Evolutionary conservation across 2,113 vertebrate species (phyloP).

Genomic region (Phaethornis superciliosus): DNA sequence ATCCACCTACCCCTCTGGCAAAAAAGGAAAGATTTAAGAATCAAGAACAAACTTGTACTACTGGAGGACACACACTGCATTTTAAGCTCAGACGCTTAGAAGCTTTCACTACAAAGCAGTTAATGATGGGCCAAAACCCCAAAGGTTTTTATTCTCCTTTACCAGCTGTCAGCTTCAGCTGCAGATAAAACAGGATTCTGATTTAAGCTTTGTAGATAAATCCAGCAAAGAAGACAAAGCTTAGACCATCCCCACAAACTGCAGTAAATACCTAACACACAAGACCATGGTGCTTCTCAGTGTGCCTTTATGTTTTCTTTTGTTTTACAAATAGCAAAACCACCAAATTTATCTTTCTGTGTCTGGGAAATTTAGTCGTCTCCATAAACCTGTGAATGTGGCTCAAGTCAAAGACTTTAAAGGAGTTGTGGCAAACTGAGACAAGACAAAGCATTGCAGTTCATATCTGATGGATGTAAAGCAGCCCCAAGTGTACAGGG

Average conservation of each 20-base stretch:
- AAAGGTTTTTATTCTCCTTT: constrained; percentile 32
- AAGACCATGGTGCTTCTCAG: background rate
- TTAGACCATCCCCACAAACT: background rate
- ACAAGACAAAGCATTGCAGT: background rate
- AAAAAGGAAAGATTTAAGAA: constrained; percentile 51
- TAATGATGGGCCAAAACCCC: constrained; percentile 56
- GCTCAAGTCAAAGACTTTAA: background rate
- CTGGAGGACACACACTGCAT: background rate
- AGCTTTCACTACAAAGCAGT: constrained; percentile 35
- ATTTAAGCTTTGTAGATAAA: background rate
- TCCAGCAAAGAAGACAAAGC: background rate
- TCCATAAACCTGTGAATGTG: background rate
- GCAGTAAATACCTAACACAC: background rate
- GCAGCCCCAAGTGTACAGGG: background rate
- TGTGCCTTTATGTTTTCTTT: background rate
- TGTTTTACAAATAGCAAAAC: background rate
- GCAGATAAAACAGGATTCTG: constrained; percentile 38
- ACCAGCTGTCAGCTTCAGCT: constrained; percentile 50
- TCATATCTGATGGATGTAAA: background rate
- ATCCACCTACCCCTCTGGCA: constrained; percentile 57
- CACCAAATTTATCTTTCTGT: background rate
- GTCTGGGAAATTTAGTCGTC: background rate
- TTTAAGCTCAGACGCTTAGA: constrained; percentile 2
- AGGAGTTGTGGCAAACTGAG: background rate
- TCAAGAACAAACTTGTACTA: constrained; percentile 58